phyloP scores from a whole-genome alignment of 1,140 invertebrate genomes.

The Hesperophylax magnus region DNA sequence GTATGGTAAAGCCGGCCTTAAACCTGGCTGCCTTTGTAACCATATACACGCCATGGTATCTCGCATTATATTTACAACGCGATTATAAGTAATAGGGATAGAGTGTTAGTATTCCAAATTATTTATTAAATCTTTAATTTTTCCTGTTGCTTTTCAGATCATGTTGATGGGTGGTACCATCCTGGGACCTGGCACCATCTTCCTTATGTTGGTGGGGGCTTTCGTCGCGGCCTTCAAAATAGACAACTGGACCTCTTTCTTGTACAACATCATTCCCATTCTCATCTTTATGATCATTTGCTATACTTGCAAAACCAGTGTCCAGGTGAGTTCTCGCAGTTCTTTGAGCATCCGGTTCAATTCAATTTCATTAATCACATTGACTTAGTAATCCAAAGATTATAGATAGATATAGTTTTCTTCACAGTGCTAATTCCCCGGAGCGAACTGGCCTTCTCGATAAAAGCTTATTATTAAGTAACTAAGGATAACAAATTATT shows the following conservation, averaged over 20 bases:
- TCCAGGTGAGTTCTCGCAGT: constrained; percentile 89
- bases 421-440: too few species aligned
- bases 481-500: too few species aligned
- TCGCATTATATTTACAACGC: background rate
- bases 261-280: constrained; percentile 90
- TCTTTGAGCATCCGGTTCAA: too few species aligned
- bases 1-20: too few species aligned
- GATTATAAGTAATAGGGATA: background rate
- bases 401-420: too few species aligned
- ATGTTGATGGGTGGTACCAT: constrained; percentile 93
- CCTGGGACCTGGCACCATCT: constrained; percentile 92
- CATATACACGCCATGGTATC: too few species aligned
- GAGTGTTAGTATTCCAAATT: too few species aligned
- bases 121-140: too few species aligned
- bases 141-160: constrained; percentile 69
- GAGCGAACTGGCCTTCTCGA: too few species aligned
- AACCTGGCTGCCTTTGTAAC: too few species aligned
- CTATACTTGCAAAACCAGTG: constrained; percentile 91
- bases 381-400: too few species aligned
- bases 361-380: background rate
- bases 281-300: constrained; percentile 92
- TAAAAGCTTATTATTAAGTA: too few species aligned
- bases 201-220: constrained; percentile 97
- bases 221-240: constrained; percentile 93
- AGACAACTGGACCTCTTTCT: constrained; percentile 91